A percentile compares a stretch with the other conserved stretches of the same genome.
phyloP scores from a whole-genome alignment of 1,140 invertebrate species.

The Musca vetustissima region DNA sequence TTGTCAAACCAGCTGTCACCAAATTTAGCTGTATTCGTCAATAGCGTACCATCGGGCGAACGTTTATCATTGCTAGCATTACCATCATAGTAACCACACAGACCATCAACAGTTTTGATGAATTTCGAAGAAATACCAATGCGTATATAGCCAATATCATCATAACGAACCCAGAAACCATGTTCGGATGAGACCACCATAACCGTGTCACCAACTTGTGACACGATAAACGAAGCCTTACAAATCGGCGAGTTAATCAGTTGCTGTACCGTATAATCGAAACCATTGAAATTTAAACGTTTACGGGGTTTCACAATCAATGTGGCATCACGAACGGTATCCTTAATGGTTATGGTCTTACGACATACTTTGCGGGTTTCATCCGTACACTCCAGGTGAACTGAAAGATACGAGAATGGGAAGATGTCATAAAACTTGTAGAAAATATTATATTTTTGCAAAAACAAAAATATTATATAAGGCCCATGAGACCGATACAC shows the following conservation, averaged over 20 bases:
- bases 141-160: constrained; percentile 68
- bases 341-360: constrained; percentile 59
- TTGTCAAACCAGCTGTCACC: constrained; percentile 71
- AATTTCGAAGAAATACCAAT: constrained; percentile 69
- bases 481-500: too few relatives aligned
- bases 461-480: too few relatives aligned
- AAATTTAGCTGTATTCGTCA: constrained; percentile 68
- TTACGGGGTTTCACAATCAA: constrained; percentile 60
- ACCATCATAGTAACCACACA: constrained; percentile 78
- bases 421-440: background rate
- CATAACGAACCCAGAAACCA: constrained; percentile 73
- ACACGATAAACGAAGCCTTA: constrained; percentile 67
- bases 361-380: constrained; percentile 61
- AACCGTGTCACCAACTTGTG: constrained; percentile 67
- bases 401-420: constrained; percentile 24
- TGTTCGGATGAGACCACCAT: constrained; percentile 69
- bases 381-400: constrained; percentile 47
- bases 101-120: constrained; percentile 66
- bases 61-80: constrained; percentile 67
- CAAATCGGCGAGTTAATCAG: constrained; percentile 63
- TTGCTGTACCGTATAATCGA: constrained; percentile 66
- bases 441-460: too few relatives aligned
- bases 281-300: constrained; percentile 67
- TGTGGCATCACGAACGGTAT: constrained; percentile 41
- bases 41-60: constrained; percentile 66